Evolutionary conservation across 2,113 vertebrate genomes (phyloP), one percentile per base, ranked within the genome.

Genomic region (Phoenicopterus ruber): DNA sequence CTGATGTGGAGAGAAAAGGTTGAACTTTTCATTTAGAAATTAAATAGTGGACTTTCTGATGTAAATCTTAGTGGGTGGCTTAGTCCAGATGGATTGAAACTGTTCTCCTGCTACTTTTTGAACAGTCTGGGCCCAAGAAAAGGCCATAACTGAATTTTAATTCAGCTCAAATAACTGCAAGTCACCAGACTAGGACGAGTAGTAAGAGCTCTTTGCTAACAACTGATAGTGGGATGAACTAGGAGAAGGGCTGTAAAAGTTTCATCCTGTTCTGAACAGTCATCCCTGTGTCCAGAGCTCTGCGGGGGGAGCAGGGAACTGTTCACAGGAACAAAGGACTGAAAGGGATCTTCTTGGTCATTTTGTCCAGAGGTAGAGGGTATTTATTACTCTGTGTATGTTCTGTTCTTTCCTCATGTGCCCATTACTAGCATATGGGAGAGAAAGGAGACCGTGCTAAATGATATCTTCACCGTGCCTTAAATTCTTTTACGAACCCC

Each of bases 31-130:
- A 88, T 85, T 91, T 82, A 8, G 57, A 94, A 95, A 95, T 93
- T 86, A 93, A 93, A 90, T 89, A 95, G 80, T 62, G 65, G 85
- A 63, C 55, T 80, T 90, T 95, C 65, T 89, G 83, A 92, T 61
- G 86, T 92, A 96, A 95, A 88, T 94, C 95, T 93, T 81, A 79
- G 82, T 93, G 92, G 91, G 93, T 93, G 89, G 94, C 67, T 95
- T 62, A 78, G 63, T 80, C 79, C 74, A 92, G 86, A 93, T 70
- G 82, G 80, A 90, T 66, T 82, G 72, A 96, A 92, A 91, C 54
- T 36, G 9, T 72, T 78, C 70, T 94, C 61, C 83, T 92, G 78
- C 42, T 90, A 70, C 49, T 73, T 94, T 95, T 82, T 86, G 59
- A 93, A 89, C 44, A 81, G 49, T 16, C 31, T 72, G 70, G 94